These are phyloP conservation scores for Grapholita molesta DNA, from an alignment of 1,140 invertebrate genomes.

Conservation along the genomic window DNA sequence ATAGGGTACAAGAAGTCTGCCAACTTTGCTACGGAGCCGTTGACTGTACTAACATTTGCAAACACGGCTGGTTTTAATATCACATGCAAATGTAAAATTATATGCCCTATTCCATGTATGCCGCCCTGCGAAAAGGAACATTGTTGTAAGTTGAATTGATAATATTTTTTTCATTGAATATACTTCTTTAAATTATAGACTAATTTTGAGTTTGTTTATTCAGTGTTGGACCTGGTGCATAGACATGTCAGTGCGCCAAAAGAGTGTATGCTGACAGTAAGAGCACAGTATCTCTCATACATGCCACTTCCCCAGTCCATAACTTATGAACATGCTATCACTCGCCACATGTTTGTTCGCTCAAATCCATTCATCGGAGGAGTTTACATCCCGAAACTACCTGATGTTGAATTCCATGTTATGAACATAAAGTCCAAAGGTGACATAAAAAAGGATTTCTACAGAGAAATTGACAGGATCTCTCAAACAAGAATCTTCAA, in stretches of 20 bases:
- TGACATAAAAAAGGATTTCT: constrained; percentile 47
- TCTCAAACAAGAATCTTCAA: constrained; percentile 49
- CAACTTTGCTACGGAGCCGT: constrained; percentile 49
- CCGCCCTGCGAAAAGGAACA: constrained; percentile 53
- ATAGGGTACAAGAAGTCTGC: constrained; percentile 45
- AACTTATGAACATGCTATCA: constrained; percentile 44
- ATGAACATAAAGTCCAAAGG: constrained; percentile 54
- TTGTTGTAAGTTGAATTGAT: constrained; percentile 50
- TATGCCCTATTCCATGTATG: constrained; percentile 44
- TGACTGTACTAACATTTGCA: constrained; percentile 58
- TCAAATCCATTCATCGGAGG: constrained; percentile 46
- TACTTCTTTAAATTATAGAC: constrained; percentile 9
- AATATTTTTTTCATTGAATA: background rate
- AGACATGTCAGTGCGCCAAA: constrained; percentile 50
- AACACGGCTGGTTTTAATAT: constrained; percentile 41
- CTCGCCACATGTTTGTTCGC: constrained; percentile 27
- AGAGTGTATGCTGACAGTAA: constrained; percentile 51
- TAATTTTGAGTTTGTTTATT: constrained; percentile 31
- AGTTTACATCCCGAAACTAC: constrained; percentile 56
- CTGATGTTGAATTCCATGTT: constrained; percentile 53
- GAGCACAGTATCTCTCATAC: constrained; percentile 47
- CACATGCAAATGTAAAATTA: constrained; percentile 41
- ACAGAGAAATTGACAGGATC: constrained; percentile 43
- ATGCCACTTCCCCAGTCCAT: constrained; percentile 46
- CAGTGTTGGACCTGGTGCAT: constrained; percentile 60